Evolutionary conservation across 2,797 vertebrate species (phyloP), one percentile per base, ranked within the genome.

Genomic region (Labeo calbasu): DNA sequence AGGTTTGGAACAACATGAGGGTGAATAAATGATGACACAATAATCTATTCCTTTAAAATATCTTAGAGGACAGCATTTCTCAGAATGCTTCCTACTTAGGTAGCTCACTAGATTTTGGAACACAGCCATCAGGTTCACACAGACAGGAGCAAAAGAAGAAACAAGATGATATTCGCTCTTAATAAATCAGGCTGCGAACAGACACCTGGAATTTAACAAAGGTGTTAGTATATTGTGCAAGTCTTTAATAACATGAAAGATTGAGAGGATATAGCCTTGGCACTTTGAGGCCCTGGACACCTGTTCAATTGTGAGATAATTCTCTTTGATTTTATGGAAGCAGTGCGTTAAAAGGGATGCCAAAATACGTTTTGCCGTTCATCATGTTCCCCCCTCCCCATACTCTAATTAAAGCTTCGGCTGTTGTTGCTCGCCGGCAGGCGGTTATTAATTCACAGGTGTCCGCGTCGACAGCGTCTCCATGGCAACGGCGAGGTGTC

Each of bases 281-380:
- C 66, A 61, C 43, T 83, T 36, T 36, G 23, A 84, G 78, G 77
- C 75, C 86, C 70, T 71, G 43, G 81, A 88, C 88, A 89, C 88
- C 86, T 89, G 88, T 86, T 86, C 78, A 76, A 88, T 89, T 89
- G 86, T 89, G 75, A 66, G 57, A 71, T 86, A 88, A 88, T 89
- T 88, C 83, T 66, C 85, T 88, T 89, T 89, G 88, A 89, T 88
- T 89, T 89, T 88, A 88, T 89, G 86, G 86, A 89, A 82, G 85
- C 86, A 82, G 83, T 86, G 84, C 80, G 82, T 89, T 87, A 86
- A 85, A 85, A 85, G 76, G 70, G 87, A 86, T 88, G 82, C 79
- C 69, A 82, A 85, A 79, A 82, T 86, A 77, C 61, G 77, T 86
- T 84, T 72, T 81, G 12, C 68, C 65, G 68, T 70, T 79, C 80